phyloP scores from a whole-genome alignment of 2,113 vertebrate species.

The Lasiurus cinereus region DNA sequence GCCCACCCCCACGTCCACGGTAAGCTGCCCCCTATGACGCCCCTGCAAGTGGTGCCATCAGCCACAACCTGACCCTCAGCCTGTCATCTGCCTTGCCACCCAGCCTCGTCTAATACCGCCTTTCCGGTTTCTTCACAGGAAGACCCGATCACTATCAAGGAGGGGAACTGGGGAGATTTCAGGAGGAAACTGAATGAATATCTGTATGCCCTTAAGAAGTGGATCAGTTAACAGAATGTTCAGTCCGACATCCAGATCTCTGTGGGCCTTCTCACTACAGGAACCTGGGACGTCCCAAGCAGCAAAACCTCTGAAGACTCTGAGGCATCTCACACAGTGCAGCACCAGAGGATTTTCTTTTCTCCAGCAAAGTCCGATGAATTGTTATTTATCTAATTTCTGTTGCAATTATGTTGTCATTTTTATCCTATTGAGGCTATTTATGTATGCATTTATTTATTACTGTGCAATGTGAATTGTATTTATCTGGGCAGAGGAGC shows the following conservation, averaged over 20 bases:
- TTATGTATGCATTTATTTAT: conserved; percentile 80
- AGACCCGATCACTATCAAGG: accelerated
- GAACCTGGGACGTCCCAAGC: accelerated
- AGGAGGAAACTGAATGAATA: not conserved
- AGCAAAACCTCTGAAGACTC: not conserved
- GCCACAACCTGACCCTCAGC: not conserved
- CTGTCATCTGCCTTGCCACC: not conserved
- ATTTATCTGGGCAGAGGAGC: conserved; percentile 68
- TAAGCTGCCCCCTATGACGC: conserved; percentile 8
- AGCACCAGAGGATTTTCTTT: not conserved
- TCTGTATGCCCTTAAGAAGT: accelerated
- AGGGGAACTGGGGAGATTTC: not conserved
- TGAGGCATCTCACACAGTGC: not conserved
- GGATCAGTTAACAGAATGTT: accelerated
- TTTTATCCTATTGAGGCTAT: conserved; percentile 56
- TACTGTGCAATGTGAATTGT: conserved; percentile 35
- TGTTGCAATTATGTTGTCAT: not conserved
- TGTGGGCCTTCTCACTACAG: not conserved
- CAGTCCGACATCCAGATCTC: accelerated
- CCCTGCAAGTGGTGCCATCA: not conserved
- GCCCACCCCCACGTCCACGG: accelerated
- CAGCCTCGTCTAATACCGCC: not conserved
- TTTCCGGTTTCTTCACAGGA: conserved; percentile 26
- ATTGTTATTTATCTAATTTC: not conserved
- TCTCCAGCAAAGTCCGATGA: not conserved